Evolutionary conservation across 2,888 invertebrate species (phyloP).

Genomic region (Melikaiella ostensackeni): DNA sequence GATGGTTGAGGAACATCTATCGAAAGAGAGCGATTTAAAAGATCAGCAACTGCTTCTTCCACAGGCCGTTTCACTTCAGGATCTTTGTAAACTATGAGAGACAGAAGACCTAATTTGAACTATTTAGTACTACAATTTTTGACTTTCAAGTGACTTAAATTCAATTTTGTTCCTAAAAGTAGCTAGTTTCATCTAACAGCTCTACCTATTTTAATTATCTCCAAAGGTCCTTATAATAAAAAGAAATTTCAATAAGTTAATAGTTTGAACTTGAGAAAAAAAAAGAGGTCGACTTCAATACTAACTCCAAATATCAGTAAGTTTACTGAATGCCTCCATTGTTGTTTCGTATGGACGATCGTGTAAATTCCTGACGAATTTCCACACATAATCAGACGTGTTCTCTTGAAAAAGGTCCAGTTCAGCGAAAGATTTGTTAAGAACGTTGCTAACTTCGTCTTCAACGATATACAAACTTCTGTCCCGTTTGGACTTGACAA

Average conservation of each 20-base stretch:
- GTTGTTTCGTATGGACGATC: constrained; percentile 90
- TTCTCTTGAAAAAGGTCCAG: constrained; percentile 88
- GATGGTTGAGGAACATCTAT: constrained; percentile 62
- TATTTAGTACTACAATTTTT: not conserved
- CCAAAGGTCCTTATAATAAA: too few species aligned
- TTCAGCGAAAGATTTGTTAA: constrained; percentile 92
- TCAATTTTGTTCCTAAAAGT: not conserved
- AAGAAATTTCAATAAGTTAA: too few species aligned
- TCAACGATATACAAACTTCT: constrained; percentile 85
- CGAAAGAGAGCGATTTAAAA: constrained; percentile 79
- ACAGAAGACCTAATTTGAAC: not conserved
- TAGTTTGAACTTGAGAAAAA: too few species aligned
- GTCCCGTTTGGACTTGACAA: constrained; percentile 85
- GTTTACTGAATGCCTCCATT: constrained; percentile 91
- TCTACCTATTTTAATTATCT: constrained; percentile 20
- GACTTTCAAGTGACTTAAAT: not conserved
- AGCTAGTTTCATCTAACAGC: not conserved
- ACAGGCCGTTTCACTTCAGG: constrained; percentile 81
- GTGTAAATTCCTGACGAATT: constrained; percentile 80
- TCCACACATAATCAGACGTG: constrained; percentile 84
- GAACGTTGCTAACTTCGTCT: constrained; percentile 80
- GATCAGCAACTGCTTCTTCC: constrained; percentile 82
- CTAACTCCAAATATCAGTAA: constrained; percentile 87
- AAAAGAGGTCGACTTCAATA: constrained; percentile 51
- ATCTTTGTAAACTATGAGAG: constrained; percentile 80